Base-by-base conservation (phyloP, 1,140 invertebrate species). In the Ganaspis sp. region DNA sequence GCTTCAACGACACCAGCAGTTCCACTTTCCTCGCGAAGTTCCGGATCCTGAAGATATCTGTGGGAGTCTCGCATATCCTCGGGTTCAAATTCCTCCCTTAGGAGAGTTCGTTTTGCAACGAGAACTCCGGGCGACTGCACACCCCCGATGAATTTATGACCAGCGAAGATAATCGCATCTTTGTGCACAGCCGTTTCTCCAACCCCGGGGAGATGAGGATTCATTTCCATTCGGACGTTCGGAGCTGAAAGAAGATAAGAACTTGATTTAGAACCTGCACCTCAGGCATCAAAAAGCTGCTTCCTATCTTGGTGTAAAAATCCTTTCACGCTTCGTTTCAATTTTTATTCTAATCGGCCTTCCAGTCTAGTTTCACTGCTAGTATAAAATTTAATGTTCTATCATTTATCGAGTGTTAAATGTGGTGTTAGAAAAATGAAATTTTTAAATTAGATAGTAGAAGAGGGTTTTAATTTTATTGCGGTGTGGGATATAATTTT, bases 131-230 rank as follows among this genome's bases (percentile, higher is more conserved):
- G 96, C 12, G 96, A 97, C 85, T 97, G 96, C 0, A 96, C 94
- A 9, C 97, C 97, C 1, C 97, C 97, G 49, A 97, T 93, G 88
- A 98, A 98, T 87, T 98, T 98, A 91, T 98, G 97, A 40, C 95
- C 95, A 29, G 97, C 97, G 86, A 98, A 97, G 87, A 97, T 98
- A 58, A 98, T 93, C 1, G 96, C 97, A 92, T 98, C 97, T 87
- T 98, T 98, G 87, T 94, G 94, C 5, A 95, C 94, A 71, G 94
- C 92, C 29, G 93, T 93, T 81, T 94, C 93, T 70, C 94, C 92
- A 29, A 95, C 94, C 34, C 93, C 93, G 3, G 93, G 91, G 69
- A 95, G 88, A 75, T 93, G 89, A 3, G 97, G 96, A 87, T 98
- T 98, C 96, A 98, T 97, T 84, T 97, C 95, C 77, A 98, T 93